Conservation (phyloP, 2,113 vertebrate species). For the Glareola pratincola region DNA sequence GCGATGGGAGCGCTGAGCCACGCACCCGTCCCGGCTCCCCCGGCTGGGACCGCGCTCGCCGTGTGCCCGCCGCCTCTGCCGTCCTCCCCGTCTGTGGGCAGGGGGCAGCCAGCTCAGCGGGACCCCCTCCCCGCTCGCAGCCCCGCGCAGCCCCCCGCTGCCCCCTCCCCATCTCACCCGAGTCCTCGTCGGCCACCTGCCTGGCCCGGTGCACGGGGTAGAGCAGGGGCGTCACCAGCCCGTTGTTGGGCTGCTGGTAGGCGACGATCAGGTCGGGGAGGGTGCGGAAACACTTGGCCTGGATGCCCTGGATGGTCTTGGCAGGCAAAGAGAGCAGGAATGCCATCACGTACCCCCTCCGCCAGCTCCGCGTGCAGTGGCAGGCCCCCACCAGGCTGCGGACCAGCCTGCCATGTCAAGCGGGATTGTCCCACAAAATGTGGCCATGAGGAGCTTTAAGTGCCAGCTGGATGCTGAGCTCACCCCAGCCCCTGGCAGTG, state of each 20-base stretch:
- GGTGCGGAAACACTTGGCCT: constrained; percentile 83
- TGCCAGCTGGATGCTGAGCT: neutral
- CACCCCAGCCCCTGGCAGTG: neutral
- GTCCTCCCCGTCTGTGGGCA: constrained; percentile 73
- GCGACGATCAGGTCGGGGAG: constrained; percentile 81
- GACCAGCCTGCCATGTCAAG: neutral
- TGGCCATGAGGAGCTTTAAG: neutral
- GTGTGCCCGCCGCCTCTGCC: constrained; percentile 29
- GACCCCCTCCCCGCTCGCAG: accelerated
- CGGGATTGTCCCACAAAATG: neutral
- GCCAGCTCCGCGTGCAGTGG: accelerated
- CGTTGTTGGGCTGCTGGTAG: constrained; percentile 86
- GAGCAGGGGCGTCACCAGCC: constrained; percentile 80
- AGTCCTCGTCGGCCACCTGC: constrained; percentile 74
- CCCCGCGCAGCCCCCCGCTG: accelerated
- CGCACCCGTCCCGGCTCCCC: neutral
- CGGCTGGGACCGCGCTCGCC: neutral
- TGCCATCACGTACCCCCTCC: accelerated
- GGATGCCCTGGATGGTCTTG: constrained; percentile 84
- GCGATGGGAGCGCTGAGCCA: neutral
- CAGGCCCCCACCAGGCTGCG: accelerated
- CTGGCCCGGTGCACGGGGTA: constrained; percentile 73
- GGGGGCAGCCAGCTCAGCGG: neutral
- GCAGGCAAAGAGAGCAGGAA: neutral
- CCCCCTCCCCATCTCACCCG: constrained; percentile 60